Conservation (phyloP, 2,888 invertebrate species). For the Dusona sp. region DNA sequence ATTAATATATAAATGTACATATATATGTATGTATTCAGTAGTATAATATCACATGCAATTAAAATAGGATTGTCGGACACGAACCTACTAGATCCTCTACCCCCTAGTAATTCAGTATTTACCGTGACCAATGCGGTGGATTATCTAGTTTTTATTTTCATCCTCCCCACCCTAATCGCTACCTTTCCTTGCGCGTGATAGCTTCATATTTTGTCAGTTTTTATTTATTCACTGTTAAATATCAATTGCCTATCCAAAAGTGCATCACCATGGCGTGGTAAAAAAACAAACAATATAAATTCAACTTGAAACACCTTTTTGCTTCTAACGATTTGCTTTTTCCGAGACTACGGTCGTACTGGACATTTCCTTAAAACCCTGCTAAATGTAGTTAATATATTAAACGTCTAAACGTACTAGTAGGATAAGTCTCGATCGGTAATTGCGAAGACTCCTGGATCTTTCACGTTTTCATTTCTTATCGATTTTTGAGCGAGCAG, state of each 20-base stretch:
- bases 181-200: slow-evolving; percentile 43
- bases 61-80: slow-evolving; percentile 84
- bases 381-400: slow-evolving; percentile 62
- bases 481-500: slow-evolving; percentile 44
- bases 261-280: not conserved
- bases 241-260: not conserved
- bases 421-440: slow-evolving; percentile 34
- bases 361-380: slow-evolving; percentile 57
- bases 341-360: not conserved
- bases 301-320: not conserved
- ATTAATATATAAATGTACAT: slow-evolving; percentile 24
- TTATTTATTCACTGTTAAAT: not conserved
- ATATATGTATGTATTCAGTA: slow-evolving; percentile 71
- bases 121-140: slow-evolving; percentile 70
- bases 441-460: slow-evolving; percentile 29
- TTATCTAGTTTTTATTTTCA: slow-evolving; percentile 53
- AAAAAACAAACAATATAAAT: not conserved
- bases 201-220: not conserved
- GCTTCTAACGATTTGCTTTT: not conserved
- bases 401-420: slow-evolving; percentile 50
- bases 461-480: not conserved
- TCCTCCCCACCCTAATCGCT: not conserved
- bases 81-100: slow-evolving; percentile 72
- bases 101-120: slow-evolving; percentile 71
- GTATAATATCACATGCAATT: slow-evolving; percentile 83